Percentiles rank a stretch among this genome's conserved stretches.
Evolutionary conservation across 1,140 invertebrate genomes (phyloP).

Genomic region (Drosophila setifemur): DNA sequence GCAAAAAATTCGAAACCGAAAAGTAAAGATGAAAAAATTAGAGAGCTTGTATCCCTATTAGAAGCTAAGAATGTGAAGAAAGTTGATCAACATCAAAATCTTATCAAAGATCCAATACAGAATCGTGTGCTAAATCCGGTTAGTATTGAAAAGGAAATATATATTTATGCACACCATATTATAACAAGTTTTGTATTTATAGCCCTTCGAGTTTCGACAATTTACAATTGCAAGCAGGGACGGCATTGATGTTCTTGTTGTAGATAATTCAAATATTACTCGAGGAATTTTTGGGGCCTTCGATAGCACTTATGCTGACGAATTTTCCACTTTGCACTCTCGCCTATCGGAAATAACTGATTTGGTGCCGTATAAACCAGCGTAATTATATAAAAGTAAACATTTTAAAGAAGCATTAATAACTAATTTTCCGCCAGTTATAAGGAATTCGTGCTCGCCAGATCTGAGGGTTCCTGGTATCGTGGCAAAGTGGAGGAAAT

Average conservation of each 20-base stretch:
- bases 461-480: conserved; percentile 48
- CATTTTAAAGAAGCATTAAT: background rate
- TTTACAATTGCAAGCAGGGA: background rate
- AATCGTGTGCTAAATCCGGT: background rate
- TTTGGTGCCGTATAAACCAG: conserved; percentile 41
- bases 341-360: conserved; percentile 26
- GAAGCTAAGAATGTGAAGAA: too few relatives aligned
- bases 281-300: conserved; percentile 64
- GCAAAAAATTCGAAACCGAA: too few relatives aligned
- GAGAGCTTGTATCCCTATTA: too few relatives aligned
- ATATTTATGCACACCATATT: background rate
- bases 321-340: conserved; percentile 35
- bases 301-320: conserved; percentile 14
- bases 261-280: conserved; percentile 44
- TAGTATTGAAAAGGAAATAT: background rate
- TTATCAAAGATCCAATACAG: background rate
- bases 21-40: too few relatives aligned
- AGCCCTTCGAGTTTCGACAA: conserved; percentile 46
- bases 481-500: conserved; percentile 57
- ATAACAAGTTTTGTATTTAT: background rate
- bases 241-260: conserved; percentile 48
- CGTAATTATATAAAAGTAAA: conserved; percentile 28
- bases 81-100: background rate
- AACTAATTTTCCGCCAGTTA: conserved; percentile 12
- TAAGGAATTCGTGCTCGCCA: conserved; percentile 62